Base-by-base conservation (phyloP, 2,888 invertebrate genomes). In the Himalopsyche tibetana region DNA sequence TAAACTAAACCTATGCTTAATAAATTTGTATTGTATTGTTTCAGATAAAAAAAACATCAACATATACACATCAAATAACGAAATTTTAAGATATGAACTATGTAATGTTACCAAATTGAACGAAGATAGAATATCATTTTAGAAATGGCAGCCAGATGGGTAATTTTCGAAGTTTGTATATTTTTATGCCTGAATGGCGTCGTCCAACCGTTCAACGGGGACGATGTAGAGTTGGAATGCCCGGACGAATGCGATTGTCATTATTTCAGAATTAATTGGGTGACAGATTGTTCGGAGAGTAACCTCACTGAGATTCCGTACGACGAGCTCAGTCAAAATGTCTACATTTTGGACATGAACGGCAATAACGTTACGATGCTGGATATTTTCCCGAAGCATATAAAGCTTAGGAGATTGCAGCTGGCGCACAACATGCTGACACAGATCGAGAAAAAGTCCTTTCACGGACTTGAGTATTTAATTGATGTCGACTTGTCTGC, bases 161-260 rank as follows among this genome's bases (percentile, higher is more conserved):
- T 83, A 74, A 55, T 56, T 55, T 87, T 28, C 15, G 12, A 55
- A 83, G 6, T 85, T 38, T 82, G 85, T 84, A 69, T 85, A 38
- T 55, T 88, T 51, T 19, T 85, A 12, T 84, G 63, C 9, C 45
- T 69, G 15, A 55, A 36, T 36, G 74, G 28, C n/a, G n/a, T 51
- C 55, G 83, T 28, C 11, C 40, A 74, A 15, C 17, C 82, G 6
- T 87, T 87, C 89, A 95, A 95, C 89, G 95, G 95, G 83, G 95
- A 95, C 89, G 92, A 94, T 89, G 93, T 94, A 89, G 95, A 95
- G 89, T 91, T 95, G 90, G 95, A 95, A 90, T 96, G 96, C 89
- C 96, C 96, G 0, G 95, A 95, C 89, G 96, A 96, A 89, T 96
- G 96, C 90, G 95, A 96, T 90, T 96, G 96, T 90, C 95, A 96